These are phyloP conservation scores for Timandra comae DNA, from an alignment of 2,888 invertebrate genomes.

Conservation along the genomic window DNA sequence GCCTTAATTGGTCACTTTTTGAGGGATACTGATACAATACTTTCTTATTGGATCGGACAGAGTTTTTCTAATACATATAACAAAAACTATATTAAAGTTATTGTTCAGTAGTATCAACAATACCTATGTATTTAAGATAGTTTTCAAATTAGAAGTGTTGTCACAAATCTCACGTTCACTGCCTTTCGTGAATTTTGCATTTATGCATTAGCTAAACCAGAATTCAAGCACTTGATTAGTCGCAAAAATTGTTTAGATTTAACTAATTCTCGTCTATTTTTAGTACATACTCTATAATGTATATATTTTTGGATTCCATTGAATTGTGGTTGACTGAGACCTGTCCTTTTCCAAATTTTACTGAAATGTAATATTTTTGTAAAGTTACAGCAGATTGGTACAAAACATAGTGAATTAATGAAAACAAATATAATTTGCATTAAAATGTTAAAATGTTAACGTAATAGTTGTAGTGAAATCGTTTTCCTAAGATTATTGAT, in stretches of 20 bases:
- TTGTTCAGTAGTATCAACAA: too few relatives aligned
- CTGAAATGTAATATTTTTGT: slow-evolving; percentile 13
- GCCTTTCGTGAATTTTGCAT: slow-evolving; percentile 8
- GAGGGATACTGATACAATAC: too few relatives aligned
- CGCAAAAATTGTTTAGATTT: background rate
- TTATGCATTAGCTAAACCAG: slow-evolving; percentile 2
- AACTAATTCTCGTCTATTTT: background rate
- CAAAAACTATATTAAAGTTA: too few relatives aligned
- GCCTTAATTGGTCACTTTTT: too few relatives aligned
- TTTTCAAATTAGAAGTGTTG: slow-evolving; percentile 3
- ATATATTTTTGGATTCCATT: slow-evolving; percentile 1
- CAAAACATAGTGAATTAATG: slow-evolving; percentile 32
- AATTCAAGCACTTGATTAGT: slow-evolving; percentile 1
- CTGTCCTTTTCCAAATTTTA: slow-evolving; percentile 3
- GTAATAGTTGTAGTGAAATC: too few relatives aligned
- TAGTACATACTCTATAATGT: background rate
- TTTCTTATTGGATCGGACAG: too few relatives aligned
- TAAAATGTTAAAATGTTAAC: background rate
- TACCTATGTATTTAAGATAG: too few relatives aligned
- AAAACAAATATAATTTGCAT: slow-evolving; percentile 10
- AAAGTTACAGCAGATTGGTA: slow-evolving; percentile 38
- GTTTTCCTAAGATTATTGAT: background rate
- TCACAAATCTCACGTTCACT: slow-evolving; percentile 13
- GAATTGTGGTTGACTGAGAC: background rate
- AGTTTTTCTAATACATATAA: too few relatives aligned